Evolutionary conservation across 2,113 vertebrate genomes (phyloP).

Genomic region (Psittacus erithacus): DNA sequence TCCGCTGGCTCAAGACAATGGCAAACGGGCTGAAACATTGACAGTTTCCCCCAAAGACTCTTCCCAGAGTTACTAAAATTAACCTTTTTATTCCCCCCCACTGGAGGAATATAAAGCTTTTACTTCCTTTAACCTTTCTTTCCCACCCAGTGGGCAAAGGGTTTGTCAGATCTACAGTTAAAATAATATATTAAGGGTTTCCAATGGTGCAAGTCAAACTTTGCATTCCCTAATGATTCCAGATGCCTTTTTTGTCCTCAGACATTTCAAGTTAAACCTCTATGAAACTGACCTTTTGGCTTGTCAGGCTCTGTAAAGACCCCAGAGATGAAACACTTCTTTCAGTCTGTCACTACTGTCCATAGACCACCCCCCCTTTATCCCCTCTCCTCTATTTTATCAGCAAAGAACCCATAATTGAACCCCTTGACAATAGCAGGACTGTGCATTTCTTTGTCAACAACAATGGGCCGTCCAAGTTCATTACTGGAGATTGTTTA

Average conservation of each 20-base stretch:
- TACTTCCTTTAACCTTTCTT: constrained; percentile 51
- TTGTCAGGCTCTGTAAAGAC: constrained; percentile 51
- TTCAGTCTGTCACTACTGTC: constrained; percentile 63
- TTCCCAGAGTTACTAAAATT: constrained; percentile 63
- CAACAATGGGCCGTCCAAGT: constrained; percentile 79
- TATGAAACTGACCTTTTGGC: constrained; percentile 57
- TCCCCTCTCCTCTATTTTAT: constrained; percentile 41
- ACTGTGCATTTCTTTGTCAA: constrained; percentile 75
- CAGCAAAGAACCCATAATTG: constrained; percentile 77
- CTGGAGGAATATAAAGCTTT: constrained; percentile 62
- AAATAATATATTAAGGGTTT: constrained; percentile 66
- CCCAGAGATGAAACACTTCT: constrained; percentile 59
- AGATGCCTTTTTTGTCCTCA: constrained; percentile 55
- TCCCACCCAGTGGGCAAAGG: constrained; percentile 47
- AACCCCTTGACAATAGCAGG: constrained; percentile 72
- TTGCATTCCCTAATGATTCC: constrained; percentile 65
- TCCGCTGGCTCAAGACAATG: constrained; percentile 10
- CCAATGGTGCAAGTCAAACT: constrained; percentile 66
- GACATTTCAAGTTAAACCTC: constrained; percentile 40
- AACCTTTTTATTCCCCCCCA: constrained; percentile 49
- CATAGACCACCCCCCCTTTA: neutral
- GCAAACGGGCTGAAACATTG: constrained; percentile 17
- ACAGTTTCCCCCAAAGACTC: constrained; percentile 34
- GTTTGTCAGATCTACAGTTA: constrained; percentile 55
- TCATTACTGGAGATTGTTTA: constrained; percentile 81